Evolutionary conservation across 2,113 vertebrate genomes (phyloP), one percentile per base, ranked within the genome.

Genomic region (Sylvilagus bachmani): DNA sequence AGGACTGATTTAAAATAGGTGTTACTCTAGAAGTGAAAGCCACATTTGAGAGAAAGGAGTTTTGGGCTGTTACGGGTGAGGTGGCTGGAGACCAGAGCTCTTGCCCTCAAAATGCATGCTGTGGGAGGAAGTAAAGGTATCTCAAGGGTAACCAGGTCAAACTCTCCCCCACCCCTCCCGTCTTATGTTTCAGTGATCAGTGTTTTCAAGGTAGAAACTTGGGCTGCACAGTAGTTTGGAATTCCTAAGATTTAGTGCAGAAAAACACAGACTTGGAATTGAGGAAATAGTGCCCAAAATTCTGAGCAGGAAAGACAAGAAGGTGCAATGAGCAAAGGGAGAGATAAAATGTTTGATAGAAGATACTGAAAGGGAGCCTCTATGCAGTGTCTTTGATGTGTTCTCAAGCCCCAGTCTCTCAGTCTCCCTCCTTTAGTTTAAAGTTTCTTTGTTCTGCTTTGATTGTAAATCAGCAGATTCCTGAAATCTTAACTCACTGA

Each of bases 21-120:
- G 55, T 78, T 33, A 74, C 66, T 25, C 73, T 71, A 64, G 53
- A 67, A 86, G 25, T 82, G 69, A 91, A 86, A 92, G 86, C 73
- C 62, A n/a, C 53, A 70, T 21, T 33, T 22, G 64, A 49, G 78
- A 75, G 24, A 49, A 80, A 17, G 55, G 44, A 11, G 53, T 64
- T 83, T 70, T 73, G 33, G 55, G 66, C 51, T 16, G 13, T 27
- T 73, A 27, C 9, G 14, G n/a, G 21, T 6, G 33, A 11, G 2
- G 7, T 22, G 6, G 8, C 73, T 14, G 67, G 8, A 33, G 22
- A 27, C 36, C 22, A n/a, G n/a, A 73, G 22, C 11, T 8, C 10
- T 10, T 27, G 33, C 49, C 25, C 10, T 31, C 36, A 55, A 78
- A 89, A 70, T 84, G 51, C 38, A 25, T 53, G 51, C 24, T 49